phyloP scores from a whole-genome alignment of 2,888 invertebrate species.

The Drosophila kokeensis region DNA sequence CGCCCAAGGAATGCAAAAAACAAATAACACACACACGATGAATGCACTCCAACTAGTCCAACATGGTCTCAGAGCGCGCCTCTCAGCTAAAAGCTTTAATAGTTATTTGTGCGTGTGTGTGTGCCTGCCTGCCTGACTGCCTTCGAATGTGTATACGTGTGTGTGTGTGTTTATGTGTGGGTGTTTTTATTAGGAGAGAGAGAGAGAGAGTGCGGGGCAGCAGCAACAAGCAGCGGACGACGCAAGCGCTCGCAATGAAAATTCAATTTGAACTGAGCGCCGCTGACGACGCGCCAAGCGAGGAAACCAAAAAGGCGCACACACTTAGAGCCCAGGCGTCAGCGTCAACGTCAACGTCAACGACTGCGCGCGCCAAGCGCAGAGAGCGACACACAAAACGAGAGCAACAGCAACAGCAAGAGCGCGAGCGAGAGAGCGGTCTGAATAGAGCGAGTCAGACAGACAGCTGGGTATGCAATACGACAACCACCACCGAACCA shows the following conservation, averaged over 20 bases:
- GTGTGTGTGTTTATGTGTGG: conserved; percentile 12
- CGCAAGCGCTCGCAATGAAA: conserved; percentile 82
- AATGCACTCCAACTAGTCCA: conserved; percentile 2
- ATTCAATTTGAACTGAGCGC: conserved; percentile 84
- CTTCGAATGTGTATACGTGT: conserved; percentile 4
- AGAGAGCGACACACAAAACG: neutral
- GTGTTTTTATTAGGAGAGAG: neutral
- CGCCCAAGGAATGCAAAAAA: conserved; percentile 36
- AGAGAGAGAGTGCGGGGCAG: conserved; percentile 35
- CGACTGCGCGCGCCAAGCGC: conserved; percentile 18
- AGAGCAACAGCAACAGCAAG: conserved; percentile 3
- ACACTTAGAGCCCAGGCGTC: conserved; percentile 26
- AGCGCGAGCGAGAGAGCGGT: conserved; percentile 5
- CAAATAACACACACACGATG: conserved; percentile 20
- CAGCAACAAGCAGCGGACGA: conserved; percentile 69
- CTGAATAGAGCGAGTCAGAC: conserved; percentile 26
- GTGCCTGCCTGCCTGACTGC: conserved; percentile 4
- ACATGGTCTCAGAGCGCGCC: conserved; percentile 8
- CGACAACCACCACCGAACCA: conserved; percentile 20
- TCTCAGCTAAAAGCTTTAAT: conserved; percentile 6
- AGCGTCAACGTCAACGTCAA: conserved; percentile 14
- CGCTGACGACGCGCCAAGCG: conserved; percentile 69
- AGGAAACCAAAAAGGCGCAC: conserved; percentile 75
- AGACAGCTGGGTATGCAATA: conserved; percentile 15
- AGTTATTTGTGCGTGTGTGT: neutral